Percentiles rank a stretch among this genome's conserved stretches.
These are phyloP conservation scores for Drepana falcataria DNA, from an alignment of 2,888 invertebrate genomes.

Conservation along the genomic window DNA sequence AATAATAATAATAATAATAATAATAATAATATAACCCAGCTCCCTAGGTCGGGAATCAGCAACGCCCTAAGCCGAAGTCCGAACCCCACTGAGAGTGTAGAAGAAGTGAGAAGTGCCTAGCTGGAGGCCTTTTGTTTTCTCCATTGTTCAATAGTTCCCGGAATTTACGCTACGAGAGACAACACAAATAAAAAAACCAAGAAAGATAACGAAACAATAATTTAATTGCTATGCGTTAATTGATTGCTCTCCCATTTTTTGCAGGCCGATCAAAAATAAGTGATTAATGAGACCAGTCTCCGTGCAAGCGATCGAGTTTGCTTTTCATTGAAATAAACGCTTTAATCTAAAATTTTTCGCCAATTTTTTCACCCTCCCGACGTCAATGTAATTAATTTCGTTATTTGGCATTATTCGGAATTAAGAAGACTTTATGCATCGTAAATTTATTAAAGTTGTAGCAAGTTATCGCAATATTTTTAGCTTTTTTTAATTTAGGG, in stretches of 20 bases:
- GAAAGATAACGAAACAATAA: conserved; percentile 21
- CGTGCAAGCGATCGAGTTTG: conserved; percentile 43
- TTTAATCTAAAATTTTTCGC: conserved; percentile 49
- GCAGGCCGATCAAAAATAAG: conserved; percentile 12
- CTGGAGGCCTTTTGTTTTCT: too few species aligned
- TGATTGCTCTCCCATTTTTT: conserved; percentile 3
- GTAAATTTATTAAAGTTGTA: conserved; percentile 30
- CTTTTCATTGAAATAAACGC: conserved; percentile 54
- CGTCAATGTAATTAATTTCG: conserved; percentile 53
- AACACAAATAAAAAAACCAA: background rate
- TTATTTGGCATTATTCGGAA: conserved; percentile 47
- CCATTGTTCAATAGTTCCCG: too few species aligned
- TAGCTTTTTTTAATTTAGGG: background rate
- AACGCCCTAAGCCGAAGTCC: too few species aligned
- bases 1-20: too few species aligned
- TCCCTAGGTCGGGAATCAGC: too few species aligned
- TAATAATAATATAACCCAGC: too few species aligned
- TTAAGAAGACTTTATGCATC: conserved; percentile 30
- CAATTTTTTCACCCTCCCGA: conserved; percentile 33
- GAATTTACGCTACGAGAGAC: too few species aligned
- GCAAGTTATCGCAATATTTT: background rate
- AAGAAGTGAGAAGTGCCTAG: too few species aligned
- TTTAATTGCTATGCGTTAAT: conserved; percentile 47
- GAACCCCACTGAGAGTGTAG: too few species aligned
- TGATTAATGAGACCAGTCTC: conserved; percentile 47